phyloP scores from a whole-genome alignment of 1,140 invertebrate genomes.

The Drosophila kohkoa region DNA sequence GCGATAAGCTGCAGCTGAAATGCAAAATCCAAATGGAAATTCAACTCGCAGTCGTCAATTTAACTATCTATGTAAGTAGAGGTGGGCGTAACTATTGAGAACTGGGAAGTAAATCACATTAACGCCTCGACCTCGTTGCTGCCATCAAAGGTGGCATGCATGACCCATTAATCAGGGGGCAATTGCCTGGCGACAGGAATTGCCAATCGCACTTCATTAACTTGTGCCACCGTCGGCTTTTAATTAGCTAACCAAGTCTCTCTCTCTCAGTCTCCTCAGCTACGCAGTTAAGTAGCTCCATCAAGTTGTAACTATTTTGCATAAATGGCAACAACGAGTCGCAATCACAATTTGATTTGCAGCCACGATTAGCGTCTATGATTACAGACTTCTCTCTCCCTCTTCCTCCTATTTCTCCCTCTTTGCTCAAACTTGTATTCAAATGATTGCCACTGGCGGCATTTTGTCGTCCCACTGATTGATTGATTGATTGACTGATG shows the following conservation, averaged over 20 bases:
- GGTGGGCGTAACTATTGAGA: conserved; percentile 27
- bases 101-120: conserved; percentile 20
- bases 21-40: not conserved
- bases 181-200: conserved; percentile 48
- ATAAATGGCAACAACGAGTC: conserved; percentile 53
- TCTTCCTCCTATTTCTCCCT: not conserved
- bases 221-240: conserved; percentile 32
- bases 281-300: conserved; percentile 6
- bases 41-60: conserved; percentile 48
- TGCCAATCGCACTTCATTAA: conserved; percentile 45
- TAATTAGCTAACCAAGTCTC: conserved; percentile 33
- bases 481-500: conserved; percentile 72
- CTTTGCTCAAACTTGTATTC: conserved; percentile 42
- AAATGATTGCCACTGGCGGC: conserved; percentile 76
- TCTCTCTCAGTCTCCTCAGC: not conserved
- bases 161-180: conserved; percentile 40
- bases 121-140: conserved; percentile 21
- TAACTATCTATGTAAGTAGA: not conserved
- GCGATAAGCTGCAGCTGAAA: conserved; percentile 18
- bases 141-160: conserved; percentile 3
- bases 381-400: not conserved
- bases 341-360: conserved; percentile 70
- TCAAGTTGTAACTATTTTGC: conserved; percentile 50
- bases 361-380: conserved; percentile 11
- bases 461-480: conserved; percentile 26